Evolutionary conservation across 2,888 invertebrate genomes (phyloP), one percentile per base, ranked within the genome.

Genomic region (Caenorhabditis parvicauda): DNA sequence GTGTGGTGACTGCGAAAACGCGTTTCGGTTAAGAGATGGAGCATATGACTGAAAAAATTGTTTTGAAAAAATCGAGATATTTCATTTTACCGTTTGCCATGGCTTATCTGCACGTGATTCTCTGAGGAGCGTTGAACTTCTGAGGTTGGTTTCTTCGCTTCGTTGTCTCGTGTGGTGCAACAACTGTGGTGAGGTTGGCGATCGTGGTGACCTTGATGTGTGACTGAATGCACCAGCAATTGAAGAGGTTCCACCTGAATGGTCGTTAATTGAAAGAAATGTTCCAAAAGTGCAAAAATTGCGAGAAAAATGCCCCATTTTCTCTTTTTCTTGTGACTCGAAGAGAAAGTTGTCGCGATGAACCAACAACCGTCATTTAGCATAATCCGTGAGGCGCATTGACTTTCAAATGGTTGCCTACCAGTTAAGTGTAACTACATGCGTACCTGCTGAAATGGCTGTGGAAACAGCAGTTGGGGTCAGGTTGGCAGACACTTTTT

Each of bases 401-500:
- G n/a, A 27, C 28, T 39, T 28, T 35, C 19, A 43, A 42, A 43
- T 54, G 37, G 46, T 32, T 29, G 22, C 21, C 22, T 44, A n/a
- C 27, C 37, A 7, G 6, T 48, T 14, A 37, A 2, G n/a, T 24
- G 27, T n/a, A 2, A n/a, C 28, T 41, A 5, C 1, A 47, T n/a
- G n/a, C 57, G 44, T 54, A 66, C 69, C 69, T 55, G 69, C 69
- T 39, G 66, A 65, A 58, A 69, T 49, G 47, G 69, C 65, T 12
- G 69, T 61, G 35, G 65, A 65, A 32, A 69, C 69, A 44, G 69
- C 69, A 46, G 69, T 69, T 41, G 69, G 69, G 43, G 69, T 69
- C 50, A 69, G 57, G 54, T 69, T 69, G 27, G 76, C 72, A 38
- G 71, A 70, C 35, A 78, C 74, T 35, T 71, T 65, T 58, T 77